Percentiles rank a stretch among this genome's conserved stretches.
Conservation (phyloP, 2,797 vertebrate genomes). For the Thripadectes ignobilis region DNA sequence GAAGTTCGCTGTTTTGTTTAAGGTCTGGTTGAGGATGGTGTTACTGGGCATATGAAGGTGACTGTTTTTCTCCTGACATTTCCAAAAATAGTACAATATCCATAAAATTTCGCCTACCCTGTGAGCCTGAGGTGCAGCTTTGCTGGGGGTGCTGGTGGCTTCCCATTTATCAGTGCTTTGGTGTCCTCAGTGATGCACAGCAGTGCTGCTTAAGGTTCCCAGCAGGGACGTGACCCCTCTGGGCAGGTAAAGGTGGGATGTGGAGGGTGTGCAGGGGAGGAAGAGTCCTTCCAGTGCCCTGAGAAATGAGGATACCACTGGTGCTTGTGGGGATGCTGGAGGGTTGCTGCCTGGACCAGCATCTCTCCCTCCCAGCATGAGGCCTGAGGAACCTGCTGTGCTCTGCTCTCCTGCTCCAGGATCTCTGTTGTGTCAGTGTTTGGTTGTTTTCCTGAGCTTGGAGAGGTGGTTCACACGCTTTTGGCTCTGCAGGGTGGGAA, state of each 20-base stretch:
- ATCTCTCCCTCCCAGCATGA: accelerated
- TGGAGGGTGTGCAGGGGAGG: background rate
- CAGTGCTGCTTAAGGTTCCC: background rate
- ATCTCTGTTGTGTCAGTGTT: accelerated
- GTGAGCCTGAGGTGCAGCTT: background rate
- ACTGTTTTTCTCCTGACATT: background rate
- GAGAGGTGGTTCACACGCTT: accelerated
- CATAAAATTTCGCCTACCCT: accelerated
- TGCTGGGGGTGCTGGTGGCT: background rate
- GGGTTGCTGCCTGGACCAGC: background rate
- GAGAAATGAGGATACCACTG: accelerated
- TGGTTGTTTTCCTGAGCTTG: background rate
- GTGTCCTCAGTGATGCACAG: background rate
- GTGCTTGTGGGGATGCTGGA: background rate
- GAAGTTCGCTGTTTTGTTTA: background rate
- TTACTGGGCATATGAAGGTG: background rate
- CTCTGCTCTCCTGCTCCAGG: background rate
- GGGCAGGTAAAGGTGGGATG: background rate
- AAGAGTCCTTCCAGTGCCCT: accelerated
- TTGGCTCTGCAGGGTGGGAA: accelerated
- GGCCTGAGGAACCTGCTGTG: background rate
- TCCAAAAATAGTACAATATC: accelerated
- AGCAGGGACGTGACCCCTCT: accelerated
- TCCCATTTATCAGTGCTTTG: accelerated
- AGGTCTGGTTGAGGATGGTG: background rate